Percentiles rank a stretch among this genome's conserved stretches.
phyloP scores from a whole-genome alignment of 2,888 invertebrate species.

The Neoscelio sp. region DNA sequence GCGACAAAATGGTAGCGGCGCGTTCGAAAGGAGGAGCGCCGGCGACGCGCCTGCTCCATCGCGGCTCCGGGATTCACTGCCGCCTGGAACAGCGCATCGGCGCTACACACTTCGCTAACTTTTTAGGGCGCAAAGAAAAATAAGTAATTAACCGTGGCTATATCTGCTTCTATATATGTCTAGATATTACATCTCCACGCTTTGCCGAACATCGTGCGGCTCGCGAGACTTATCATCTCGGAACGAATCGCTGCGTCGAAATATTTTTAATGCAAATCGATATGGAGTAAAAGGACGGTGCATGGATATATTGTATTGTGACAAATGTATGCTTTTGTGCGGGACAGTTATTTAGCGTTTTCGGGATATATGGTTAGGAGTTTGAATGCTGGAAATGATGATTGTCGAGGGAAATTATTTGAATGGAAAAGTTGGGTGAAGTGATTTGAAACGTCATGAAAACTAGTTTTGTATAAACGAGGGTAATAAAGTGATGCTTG shows the following conservation, averaged over 20 bases:
- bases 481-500: too few relatives aligned
- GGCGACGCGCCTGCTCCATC: slow-evolving; percentile 26
- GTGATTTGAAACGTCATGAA: too few relatives aligned
- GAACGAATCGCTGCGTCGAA: slow-evolving; percentile 17
- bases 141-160: slow-evolving; percentile 54
- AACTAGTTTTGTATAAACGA: too few relatives aligned
- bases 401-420: too few relatives aligned
- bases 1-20: slow-evolving; percentile 29
- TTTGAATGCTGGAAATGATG: background rate
- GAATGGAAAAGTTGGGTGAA: too few relatives aligned
- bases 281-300: slow-evolving; percentile 13
- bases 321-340: background rate
- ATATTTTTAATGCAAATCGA: slow-evolving; percentile 45
- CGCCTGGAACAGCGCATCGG: slow-evolving; percentile 30
- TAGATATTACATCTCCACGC: slow-evolving; percentile 39
- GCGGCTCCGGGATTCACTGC: slow-evolving; percentile 40
- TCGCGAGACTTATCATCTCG: slow-evolving; percentile 20
- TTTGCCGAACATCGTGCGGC: slow-evolving; percentile 32
- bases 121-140: slow-evolving; percentile 63
- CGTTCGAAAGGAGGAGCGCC: slow-evolving; percentile 5
- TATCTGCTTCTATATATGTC: slow-evolving; percentile 13
- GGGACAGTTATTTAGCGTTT: background rate
- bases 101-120: slow-evolving; percentile 54
- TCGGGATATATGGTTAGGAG: background rate
- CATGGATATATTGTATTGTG: slow-evolving; percentile 1